Conservation (phyloP, 1,140 invertebrate species). For the Drosophila fuyamai region DNA sequence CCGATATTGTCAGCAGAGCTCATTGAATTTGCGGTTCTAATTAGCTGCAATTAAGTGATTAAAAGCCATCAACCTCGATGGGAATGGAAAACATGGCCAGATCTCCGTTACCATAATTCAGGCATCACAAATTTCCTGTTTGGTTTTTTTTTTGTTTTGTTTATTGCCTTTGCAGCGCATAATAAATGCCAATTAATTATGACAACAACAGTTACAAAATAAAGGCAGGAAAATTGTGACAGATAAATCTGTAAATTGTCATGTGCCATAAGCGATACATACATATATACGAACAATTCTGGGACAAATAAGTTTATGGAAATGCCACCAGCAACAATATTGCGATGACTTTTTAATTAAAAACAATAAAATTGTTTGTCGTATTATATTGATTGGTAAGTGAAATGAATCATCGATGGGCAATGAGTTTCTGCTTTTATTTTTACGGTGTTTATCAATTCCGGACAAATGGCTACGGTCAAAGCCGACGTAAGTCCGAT, state of each 20-base stretch:
- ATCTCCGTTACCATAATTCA: conserved; percentile 22
- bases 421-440: neutral
- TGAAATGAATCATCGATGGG: conserved; percentile 22
- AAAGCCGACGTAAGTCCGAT: conserved; percentile 37
- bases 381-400: conserved; percentile 22
- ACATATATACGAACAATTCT: neutral
- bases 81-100: neutral
- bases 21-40: conserved; percentile 69
- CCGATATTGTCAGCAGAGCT: conserved; percentile 27
- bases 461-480: conserved; percentile 23
- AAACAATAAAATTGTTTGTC: conserved; percentile 58
- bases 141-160: conserved; percentile 7
- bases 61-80: conserved; percentile 45
- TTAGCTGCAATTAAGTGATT: conserved; percentile 76
- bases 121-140: conserved; percentile 29
- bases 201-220: conserved; percentile 46
- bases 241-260: conserved; percentile 61
- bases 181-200: conserved; percentile 77
- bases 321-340: conserved; percentile 56
- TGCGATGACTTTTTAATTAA: conserved; percentile 81
- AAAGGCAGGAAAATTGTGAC: conserved; percentile 32
- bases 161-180: conserved; percentile 21
- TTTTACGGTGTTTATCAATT: conserved; percentile 31
- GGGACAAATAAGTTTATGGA: conserved; percentile 30
- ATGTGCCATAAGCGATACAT: conserved; percentile 7